Conservation (phyloP, 2,797 vertebrate genomes). For the Lerista edwardsae region DNA sequence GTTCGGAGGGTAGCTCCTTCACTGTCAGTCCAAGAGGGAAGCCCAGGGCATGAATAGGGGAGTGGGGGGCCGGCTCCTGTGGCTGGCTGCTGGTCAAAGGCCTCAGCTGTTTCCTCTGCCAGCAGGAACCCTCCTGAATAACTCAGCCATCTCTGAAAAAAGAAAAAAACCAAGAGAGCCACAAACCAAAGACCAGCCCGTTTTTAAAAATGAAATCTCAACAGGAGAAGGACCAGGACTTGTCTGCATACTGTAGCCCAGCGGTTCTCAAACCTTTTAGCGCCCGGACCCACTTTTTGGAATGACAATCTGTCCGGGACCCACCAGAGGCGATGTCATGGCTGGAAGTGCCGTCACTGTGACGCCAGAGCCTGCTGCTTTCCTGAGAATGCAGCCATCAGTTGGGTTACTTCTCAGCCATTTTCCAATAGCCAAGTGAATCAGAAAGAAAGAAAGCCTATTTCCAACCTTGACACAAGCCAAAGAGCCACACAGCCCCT, state of each 20-base stretch:
- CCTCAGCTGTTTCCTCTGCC: constrained; percentile 49
- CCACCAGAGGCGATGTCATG: too few relatives aligned
- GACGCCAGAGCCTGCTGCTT: too few relatives aligned
- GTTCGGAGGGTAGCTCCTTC: constrained; percentile 30
- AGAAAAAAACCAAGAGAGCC: constrained; percentile 6
- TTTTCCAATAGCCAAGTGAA: too few relatives aligned
- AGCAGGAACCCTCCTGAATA: constrained; percentile 38
- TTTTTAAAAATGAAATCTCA: background rate
- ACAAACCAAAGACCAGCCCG: constrained; percentile 49
- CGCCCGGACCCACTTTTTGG: too few relatives aligned
- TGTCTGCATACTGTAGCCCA: background rate
- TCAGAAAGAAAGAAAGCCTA: too few relatives aligned
- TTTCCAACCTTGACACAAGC: too few relatives aligned
- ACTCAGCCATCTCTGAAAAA: constrained; percentile 51
- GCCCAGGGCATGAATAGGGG: constrained; percentile 1
- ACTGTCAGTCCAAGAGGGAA: constrained; percentile 17
- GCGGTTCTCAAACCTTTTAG: too few relatives aligned
- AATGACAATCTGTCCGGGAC: too few relatives aligned
- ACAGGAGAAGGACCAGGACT: background rate
- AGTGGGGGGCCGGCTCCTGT: background rate
- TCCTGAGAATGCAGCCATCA: too few relatives aligned
- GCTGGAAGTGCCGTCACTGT: too few relatives aligned
- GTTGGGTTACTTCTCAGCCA: too few relatives aligned
- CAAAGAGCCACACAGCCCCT: too few relatives aligned
- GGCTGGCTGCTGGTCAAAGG: constrained; percentile 32